Conservation (phyloP, 2,113 vertebrate species). For the Laterallus jamaicensis region DNA sequence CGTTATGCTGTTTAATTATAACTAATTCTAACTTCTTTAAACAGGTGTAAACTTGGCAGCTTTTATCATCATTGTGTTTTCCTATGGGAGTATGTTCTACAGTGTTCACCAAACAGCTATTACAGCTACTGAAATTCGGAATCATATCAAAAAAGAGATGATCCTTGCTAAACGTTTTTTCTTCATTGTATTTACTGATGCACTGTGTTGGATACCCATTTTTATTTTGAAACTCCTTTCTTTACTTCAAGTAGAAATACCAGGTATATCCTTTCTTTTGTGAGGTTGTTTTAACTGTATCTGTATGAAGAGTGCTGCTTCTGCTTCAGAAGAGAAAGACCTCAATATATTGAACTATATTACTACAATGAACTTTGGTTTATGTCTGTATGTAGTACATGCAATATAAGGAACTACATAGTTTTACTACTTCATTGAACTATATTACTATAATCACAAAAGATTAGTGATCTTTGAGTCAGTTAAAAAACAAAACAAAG, state of each 20-base stretch:
- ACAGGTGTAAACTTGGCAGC: constrained; percentile 93
- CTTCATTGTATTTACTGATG: constrained; percentile 97
- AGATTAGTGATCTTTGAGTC: not conserved
- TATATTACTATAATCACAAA: not conserved
- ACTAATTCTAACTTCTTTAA: constrained; percentile 27
- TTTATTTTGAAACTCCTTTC: constrained; percentile 96
- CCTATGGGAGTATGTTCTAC: constrained; percentile 98
- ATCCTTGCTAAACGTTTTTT: constrained; percentile 95
- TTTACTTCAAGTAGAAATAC: constrained; percentile 93
- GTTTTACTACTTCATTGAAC: not conserved
- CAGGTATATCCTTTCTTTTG: constrained; percentile 78
- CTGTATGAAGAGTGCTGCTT: not conserved
- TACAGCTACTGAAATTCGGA: constrained; percentile 89
- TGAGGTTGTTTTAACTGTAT: not conserved
- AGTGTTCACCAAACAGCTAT: constrained; percentile 90
- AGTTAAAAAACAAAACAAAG: not conserved
- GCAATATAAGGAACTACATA: not conserved
- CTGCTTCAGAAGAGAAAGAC: not conserved
- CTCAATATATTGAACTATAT: not conserved
- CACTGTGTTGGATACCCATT: constrained; percentile 96
- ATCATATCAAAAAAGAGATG: constrained; percentile 94
- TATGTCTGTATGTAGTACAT: not conserved
- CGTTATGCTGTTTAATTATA: not conserved
- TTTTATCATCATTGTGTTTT: constrained; percentile 94
- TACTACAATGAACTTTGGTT: not conserved